Conservation (phyloP, 1,140 invertebrate genomes). For the Atta cephalotes region DNA sequence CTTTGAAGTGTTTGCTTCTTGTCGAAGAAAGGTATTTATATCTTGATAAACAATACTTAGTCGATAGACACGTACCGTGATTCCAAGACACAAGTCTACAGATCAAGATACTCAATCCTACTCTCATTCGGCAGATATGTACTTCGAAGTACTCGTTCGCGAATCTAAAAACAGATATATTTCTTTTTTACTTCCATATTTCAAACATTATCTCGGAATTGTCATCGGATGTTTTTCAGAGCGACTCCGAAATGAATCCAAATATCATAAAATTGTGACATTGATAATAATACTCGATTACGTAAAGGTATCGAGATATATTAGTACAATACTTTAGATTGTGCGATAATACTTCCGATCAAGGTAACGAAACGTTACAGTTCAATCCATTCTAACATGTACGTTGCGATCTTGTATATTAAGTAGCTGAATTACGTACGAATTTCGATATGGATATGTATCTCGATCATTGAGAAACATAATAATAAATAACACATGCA, state of each 20-base stretch:
- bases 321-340: conserved; percentile 36
- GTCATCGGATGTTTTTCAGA: background rate
- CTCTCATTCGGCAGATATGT: background rate
- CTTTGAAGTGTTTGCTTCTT: conserved; percentile 33
- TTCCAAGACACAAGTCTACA: background rate
- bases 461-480: conserved; percentile 47
- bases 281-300: conserved; percentile 44
- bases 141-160: conserved; percentile 22
- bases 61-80: background rate
- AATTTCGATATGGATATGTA: conserved; percentile 51
- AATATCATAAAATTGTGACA: conserved; percentile 40
- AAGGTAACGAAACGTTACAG: conserved; percentile 19
- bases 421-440: conserved; percentile 32
- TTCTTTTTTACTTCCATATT: conserved; percentile 26
- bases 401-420: conserved; percentile 29
- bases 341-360: conserved; percentile 41
- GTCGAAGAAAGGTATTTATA: background rate
- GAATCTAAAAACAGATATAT: background rate
- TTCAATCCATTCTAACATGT: conserved; percentile 35
- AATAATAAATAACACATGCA: conserved; percentile 58
- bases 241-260: background rate
- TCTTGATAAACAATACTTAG: background rate
- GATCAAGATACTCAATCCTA: background rate
- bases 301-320: conserved; percentile 6
- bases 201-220: conserved; percentile 2